Conservation (phyloP, 2,888 invertebrate species). For the Lepas anatifera region DNA sequence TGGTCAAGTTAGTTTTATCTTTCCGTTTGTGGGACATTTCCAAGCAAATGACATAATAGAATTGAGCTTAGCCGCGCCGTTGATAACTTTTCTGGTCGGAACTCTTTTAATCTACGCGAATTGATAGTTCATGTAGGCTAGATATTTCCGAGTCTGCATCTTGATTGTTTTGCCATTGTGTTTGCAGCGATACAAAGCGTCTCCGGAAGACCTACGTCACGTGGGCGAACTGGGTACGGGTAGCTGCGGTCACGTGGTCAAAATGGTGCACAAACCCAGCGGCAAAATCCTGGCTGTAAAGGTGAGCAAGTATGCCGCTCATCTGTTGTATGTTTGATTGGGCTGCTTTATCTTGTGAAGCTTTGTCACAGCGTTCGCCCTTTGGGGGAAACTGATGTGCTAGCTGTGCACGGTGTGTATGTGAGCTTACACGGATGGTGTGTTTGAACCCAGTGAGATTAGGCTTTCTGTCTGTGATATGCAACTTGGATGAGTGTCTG, state of each 20-base stretch:
- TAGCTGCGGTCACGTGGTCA: constrained; percentile 94
- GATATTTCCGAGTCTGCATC: background rate
- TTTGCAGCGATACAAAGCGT: constrained; percentile 56
- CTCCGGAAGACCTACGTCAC: constrained; percentile 69
- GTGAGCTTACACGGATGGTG: too few relatives aligned
- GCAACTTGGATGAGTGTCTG: too few relatives aligned
- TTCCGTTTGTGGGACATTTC: background rate
- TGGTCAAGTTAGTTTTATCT: background rate
- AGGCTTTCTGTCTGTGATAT: too few relatives aligned
- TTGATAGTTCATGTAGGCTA: background rate
- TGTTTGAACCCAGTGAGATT: too few relatives aligned
- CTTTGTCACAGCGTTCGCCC: too few relatives aligned
- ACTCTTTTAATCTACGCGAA: background rate
- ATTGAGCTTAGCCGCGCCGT: too few relatives aligned
- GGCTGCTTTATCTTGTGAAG: too few relatives aligned
- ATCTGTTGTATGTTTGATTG: too few relatives aligned
- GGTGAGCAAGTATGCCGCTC: constrained; percentile 39
- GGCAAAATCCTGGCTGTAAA: constrained; percentile 84
- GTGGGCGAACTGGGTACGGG: constrained; percentile 83
- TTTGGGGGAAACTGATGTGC: too few relatives aligned
- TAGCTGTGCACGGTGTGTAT: too few relatives aligned
- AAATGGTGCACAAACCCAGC: constrained; percentile 83
- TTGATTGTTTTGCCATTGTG: constrained; percentile 12
- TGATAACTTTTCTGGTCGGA: background rate
- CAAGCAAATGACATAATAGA: too few relatives aligned